phyloP scores from a whole-genome alignment of 2,888 invertebrate species.

The Rotaria macrura region DNA sequence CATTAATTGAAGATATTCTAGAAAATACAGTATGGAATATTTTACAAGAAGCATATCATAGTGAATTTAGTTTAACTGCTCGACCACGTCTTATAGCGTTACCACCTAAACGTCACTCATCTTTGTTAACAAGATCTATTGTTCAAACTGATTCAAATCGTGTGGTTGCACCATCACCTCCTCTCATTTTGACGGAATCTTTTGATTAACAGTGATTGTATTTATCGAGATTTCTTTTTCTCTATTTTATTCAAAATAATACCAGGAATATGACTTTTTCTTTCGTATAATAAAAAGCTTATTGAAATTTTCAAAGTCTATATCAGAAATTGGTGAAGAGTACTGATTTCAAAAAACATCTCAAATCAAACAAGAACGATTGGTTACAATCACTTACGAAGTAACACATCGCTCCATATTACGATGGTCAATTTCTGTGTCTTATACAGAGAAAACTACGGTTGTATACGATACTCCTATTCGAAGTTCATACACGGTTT shows the following conservation, averaged over 20 bases:
- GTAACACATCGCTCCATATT: too few relatives aligned
- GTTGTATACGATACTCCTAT: too few relatives aligned
- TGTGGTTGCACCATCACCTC: not conserved
- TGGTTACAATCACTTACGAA: too few relatives aligned
- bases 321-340: too few relatives aligned
- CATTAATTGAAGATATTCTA: conserved; percentile 41
- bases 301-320: too few relatives aligned
- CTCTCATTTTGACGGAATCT: not conserved
- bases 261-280: not conserved
- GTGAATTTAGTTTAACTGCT: conserved; percentile 48
- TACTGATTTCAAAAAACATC: too few relatives aligned
- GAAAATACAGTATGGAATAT: conserved; percentile 48
- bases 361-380: too few relatives aligned
- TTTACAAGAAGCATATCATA: conserved; percentile 44
- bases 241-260: not conserved
- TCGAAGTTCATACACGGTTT: too few relatives aligned
- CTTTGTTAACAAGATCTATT: not conserved
- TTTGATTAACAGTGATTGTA: conserved; percentile 6
- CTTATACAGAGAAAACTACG: too few relatives aligned
- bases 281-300: too few relatives aligned
- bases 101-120: conserved; percentile 37
- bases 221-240: not conserved
- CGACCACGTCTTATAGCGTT: conserved; percentile 47
- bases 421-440: too few relatives aligned
- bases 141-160: not conserved